Evolutionary conservation across 2,113 vertebrate genomes (phyloP).

Genomic region (Campylorhamphus procurvoides): DNA sequence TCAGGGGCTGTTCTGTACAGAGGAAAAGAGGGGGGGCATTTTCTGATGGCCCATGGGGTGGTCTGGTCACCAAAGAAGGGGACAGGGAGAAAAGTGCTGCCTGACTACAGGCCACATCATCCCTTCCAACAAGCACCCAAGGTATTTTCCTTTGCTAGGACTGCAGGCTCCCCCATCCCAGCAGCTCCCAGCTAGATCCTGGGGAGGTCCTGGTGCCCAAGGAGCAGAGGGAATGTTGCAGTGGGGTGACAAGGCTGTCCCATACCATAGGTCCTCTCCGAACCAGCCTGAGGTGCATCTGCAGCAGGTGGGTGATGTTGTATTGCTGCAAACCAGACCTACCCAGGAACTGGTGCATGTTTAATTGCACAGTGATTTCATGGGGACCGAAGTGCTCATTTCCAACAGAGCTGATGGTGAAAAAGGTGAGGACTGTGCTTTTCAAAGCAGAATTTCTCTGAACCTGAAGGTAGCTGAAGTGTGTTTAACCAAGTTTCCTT

Average conservation of each 20-base stretch:
- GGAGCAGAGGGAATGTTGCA: neutral
- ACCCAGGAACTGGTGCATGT: neutral
- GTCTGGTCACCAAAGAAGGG: rapidly evolving
- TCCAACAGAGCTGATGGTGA: neutral
- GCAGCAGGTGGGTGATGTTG: neutral
- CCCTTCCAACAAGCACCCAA: rapidly evolving
- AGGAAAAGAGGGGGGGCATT: neutral
- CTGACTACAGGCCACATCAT: rapidly evolving
- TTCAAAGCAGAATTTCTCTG: neutral
- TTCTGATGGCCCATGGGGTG: neutral
- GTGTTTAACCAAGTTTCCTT: neutral
- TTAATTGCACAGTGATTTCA: neutral
- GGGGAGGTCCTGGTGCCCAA: neutral
- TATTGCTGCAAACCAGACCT: neutral
- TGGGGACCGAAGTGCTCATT: rapidly evolving
- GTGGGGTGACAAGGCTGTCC: neutral
- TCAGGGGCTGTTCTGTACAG: neutral
- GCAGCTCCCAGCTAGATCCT: neutral
- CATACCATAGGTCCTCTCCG: neutral
- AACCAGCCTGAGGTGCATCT: rapidly evolving
- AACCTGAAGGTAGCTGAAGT: neutral
- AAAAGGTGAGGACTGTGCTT: neutral
- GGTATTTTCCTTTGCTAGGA: neutral
- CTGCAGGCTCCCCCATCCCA: neutral
- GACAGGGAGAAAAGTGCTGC: neutral